Base-by-base conservation (phyloP, 2,797 vertebrate genomes). In the Lepidocolaptes lacrymiger region DNA sequence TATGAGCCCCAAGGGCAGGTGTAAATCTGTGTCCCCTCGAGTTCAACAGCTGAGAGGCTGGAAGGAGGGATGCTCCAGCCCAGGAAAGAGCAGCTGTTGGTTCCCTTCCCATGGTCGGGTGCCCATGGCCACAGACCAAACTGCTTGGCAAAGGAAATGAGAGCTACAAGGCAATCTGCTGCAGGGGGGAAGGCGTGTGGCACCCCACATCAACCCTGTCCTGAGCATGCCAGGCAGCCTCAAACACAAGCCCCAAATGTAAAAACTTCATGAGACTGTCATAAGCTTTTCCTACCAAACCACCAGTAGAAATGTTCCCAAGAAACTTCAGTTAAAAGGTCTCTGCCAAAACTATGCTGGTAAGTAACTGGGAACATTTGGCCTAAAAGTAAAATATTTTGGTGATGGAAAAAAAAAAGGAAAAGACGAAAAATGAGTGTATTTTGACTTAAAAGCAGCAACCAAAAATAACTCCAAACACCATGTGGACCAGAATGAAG, bases 281-380 rank as follows among this genome's bases (percentile, higher is more conserved):
- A 88, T 88, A 92, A 94, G 89, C 87, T 96, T 95, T 95, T 96
- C 91, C 87, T 94, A 96, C 85, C 34, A 95, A 96, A 93, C 93
- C 79, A 83, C 68, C 32, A 4, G 2, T 10, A 92, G 78, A 91
- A 92, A 74, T 3, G 8, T 88, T 96, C 89, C 85, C 64, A 68
- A 88, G 82, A 93, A 95, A 61, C 75, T 77, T 67, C 82, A 95
- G 32, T 78, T 55, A 73, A 92, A 83, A 89, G 49, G 34, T 36
- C 75, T 63, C 79, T 88, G 89, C 85, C 94, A 96, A 64, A 94
- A 92, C 79, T 74, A 85, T 85, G 85, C 87, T 91, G 94, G 95
- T 95, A 95, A 94, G 81, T 74, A 83, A 91, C 85, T 26, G 85
- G 82, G 91, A 96, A 94, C 76, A 67, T 80, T 89, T n/a, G 10